Evolutionary conservation across 2,888 invertebrate genomes (phyloP).

Genomic region (Tachina lurida): DNA sequence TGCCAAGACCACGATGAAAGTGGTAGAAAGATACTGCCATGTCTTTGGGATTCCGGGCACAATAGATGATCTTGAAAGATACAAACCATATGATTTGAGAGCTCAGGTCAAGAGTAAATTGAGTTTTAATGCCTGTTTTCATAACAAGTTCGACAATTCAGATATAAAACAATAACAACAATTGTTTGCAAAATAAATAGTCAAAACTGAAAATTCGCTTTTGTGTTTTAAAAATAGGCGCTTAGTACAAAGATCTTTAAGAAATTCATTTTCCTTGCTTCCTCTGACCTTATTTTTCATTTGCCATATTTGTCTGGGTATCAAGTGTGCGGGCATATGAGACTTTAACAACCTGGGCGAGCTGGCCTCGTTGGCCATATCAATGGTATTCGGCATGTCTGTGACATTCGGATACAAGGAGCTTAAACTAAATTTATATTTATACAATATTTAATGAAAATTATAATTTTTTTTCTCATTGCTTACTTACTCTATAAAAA

Average conservation of each 20-base stretch:
- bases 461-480: neutral
- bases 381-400: constrained; percentile 14
- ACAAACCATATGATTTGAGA: neutral
- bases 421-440: constrained; percentile 9
- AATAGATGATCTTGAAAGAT: constrained; percentile 87
- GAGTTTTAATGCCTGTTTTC: too few relatives aligned
- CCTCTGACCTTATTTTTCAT: constrained; percentile 73
- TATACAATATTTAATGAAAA: neutral
- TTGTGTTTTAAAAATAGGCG: too few relatives aligned
- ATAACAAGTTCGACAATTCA: too few relatives aligned
- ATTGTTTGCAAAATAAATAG: too few relatives aligned
- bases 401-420: constrained; percentile 3
- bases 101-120: too few relatives aligned
- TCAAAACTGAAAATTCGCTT: too few relatives aligned
- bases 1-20: constrained; percentile 85
- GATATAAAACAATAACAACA: too few relatives aligned
- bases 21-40: constrained; percentile 91
- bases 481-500: constrained; percentile 72
- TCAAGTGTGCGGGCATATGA: constrained; percentile 74
- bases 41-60: constrained; percentile 92
- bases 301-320: constrained; percentile 74
- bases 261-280: neutral
- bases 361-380: constrained; percentile 39
- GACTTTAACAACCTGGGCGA: constrained; percentile 74
- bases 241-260: neutral